Evolutionary conservation across 1,140 invertebrate species (phyloP).

Genomic region (Homarus americanus): DNA sequence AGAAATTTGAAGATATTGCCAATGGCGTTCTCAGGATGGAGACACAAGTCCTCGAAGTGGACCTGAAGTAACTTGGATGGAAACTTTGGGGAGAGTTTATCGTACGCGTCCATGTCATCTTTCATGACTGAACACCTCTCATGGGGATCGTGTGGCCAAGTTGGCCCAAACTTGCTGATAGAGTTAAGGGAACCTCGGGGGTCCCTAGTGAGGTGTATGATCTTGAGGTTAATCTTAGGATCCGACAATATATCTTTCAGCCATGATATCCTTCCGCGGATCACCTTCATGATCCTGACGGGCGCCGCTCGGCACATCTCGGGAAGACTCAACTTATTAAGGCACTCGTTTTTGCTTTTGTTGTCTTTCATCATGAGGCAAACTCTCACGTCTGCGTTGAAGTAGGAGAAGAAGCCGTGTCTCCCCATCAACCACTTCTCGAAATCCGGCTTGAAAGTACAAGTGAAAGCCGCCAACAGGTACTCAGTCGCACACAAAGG

Average conservation of each 20-base stretch:
- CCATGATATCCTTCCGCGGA: constrained; percentile 26
- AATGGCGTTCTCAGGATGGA: background rate
- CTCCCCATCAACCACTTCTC: constrained; percentile 36
- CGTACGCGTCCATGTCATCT: constrained; percentile 34
- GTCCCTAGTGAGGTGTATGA: constrained; percentile 45
- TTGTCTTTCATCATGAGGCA: background rate
- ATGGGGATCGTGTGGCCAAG: constrained; percentile 40
- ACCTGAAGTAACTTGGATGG: constrained; percentile 30
- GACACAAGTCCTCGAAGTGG: constrained; percentile 38
- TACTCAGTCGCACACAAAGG: background rate
- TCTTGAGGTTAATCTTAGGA: constrained; percentile 29
- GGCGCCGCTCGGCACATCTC: background rate
- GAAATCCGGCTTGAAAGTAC: constrained; percentile 6
- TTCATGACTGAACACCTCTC: constrained; percentile 6
- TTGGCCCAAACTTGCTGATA: constrained; percentile 8
- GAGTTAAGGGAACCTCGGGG: constrained; percentile 43
- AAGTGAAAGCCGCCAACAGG: constrained; percentile 18
- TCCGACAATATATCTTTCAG: background rate
- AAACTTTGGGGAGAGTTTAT: background rate
- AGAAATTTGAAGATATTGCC: constrained; percentile 28
- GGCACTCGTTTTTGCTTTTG: background rate
- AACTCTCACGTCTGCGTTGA: background rate
- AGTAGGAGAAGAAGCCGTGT: constrained; percentile 13
- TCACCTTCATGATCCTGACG: constrained; percentile 30
- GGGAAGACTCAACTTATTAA: background rate